Evolutionary conservation across 2,888 invertebrate genomes (phyloP), one percentile per base, ranked within the genome.

Genomic region (Synergus umbraculus): DNA sequence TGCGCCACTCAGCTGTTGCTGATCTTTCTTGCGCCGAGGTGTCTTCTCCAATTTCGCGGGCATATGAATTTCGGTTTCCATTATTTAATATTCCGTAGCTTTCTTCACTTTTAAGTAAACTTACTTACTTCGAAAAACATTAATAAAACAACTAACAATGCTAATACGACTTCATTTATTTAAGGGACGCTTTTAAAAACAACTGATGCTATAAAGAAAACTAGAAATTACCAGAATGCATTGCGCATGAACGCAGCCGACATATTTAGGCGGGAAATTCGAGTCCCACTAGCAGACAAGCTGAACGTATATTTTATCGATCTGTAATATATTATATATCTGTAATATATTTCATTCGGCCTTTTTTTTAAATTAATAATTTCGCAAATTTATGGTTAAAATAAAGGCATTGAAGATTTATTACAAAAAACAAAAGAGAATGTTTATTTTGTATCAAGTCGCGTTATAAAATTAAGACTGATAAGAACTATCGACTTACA

Each of bases 21-120:
- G 77, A 77, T 82, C 86, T 84, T 88, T 82, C 87, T 90, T 89
- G 87, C 89, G 89, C 87, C 87, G 87, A 81, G 87, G 88, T 81
- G 87, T 83, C 83, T 85, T 88, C 85, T 87, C 88, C 41, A 86
- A 83, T 89, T 89, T 90, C 87, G 90, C 90, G 89, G 89, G 90
- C 87, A 89, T 89, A 87, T 85, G 85, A 89, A 88, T 82, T 73
- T 85, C 86, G 64, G 85, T 79, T 78, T 88, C 86, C 87, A 87
- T 88, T 54, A 54, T 44, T 49, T 66, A 41, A n/a, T 12, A 18
- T 76, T 69, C 22, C 12, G 7, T 66, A 13, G 43, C 10, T 41
- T 58, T 37, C 8, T 29, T 77, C 64, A 77, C 78, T 76, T 29
- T 37, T 44, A 44, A 64, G 29, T 78, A 54, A 29, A 37, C n/a